Evolutionary conservation across 2,888 invertebrate species (phyloP).

Genomic region (Dicyrtomina minuta): DNA sequence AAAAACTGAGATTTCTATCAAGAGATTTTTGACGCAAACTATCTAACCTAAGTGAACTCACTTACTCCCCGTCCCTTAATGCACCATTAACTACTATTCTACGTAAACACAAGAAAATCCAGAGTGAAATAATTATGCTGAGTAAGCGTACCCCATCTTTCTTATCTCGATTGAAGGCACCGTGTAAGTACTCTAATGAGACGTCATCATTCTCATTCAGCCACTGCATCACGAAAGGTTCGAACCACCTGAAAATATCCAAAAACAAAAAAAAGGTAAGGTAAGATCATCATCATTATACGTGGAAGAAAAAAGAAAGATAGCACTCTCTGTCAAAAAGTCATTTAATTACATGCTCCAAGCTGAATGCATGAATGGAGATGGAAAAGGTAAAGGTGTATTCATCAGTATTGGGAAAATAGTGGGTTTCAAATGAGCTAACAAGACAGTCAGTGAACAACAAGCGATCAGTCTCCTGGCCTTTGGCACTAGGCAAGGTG

Average conservation of each 20-base stretch:
- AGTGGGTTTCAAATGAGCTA: neutral
- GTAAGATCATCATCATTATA: slow-evolving; percentile 9
- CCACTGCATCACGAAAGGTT: slow-evolving; percentile 99
- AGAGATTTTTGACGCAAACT: too few relatives aligned
- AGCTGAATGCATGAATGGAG: neutral
- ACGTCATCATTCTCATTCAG: slow-evolving; percentile 99
- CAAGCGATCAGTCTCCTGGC: neutral
- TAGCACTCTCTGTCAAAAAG: slow-evolving; percentile 17
- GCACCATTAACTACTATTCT: too few relatives aligned
- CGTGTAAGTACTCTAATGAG: slow-evolving; percentile 95
- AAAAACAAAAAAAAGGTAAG: too few relatives aligned
- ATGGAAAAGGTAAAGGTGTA: neutral
- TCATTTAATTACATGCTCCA: slow-evolving; percentile 31
- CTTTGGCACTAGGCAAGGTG: slow-evolving; percentile 8
- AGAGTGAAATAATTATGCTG: neutral
- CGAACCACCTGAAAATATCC: slow-evolving; percentile 76
- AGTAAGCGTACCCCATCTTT: slow-evolving; percentile 81
- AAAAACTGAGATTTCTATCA: too few relatives aligned
- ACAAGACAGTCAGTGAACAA: slow-evolving; percentile 15
- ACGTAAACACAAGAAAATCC: neutral
- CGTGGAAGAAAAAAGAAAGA: neutral
- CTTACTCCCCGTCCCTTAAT: too few relatives aligned
- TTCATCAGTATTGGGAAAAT: too few relatives aligned
- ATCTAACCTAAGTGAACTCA: too few relatives aligned
- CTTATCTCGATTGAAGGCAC: slow-evolving; percentile 97